Evolutionary conservation across 2,113 vertebrate species (phyloP), one percentile per base, ranked within the genome.

Genomic region (Brachirus orientalis): DNA sequence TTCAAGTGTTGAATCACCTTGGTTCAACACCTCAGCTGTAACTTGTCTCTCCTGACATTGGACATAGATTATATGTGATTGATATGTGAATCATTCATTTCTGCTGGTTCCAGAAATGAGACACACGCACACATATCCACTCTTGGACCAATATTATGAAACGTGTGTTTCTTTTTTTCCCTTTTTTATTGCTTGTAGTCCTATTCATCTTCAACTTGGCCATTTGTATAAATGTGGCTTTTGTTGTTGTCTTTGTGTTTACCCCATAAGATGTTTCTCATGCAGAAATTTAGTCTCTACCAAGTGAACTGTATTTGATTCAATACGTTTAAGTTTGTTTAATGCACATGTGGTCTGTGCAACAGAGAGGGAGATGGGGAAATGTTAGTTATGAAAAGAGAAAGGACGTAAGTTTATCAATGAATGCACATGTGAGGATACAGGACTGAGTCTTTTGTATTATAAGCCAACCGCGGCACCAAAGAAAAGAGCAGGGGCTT

Each of bases 81-180:
- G 28, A 43, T 43, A 43, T 43, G 11, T 43, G n/a, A 58, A 14
- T 13, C 6, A 40, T 35, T 75, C 14, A 83, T 92, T 92, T 91
- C 90, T 93, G 92, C 91, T 88, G 91, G 90, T 88, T 90, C 82
- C 87, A 79, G 91, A 92, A 91, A 88, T 90, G 65, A n/a, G n/a
- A 77, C 47, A 68, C 50, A 18, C 7, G 10, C 54, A 58, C 60
- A 44, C 63, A 57, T 69, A 53, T 58, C 28, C 28, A 67, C 18
- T 46, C 43, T 64, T 63, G 77, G 85, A 90, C 88, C 85, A 90
- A 86, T 50, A 53, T 58, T 72, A 63, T 62, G 46, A 64, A 76
- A 53, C 8, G 8, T 44, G n/a, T n/a, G n/a, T n/a, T n/a, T n/a
- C n/a, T n/a, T n/a, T n/a, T n/a, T n/a, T n/a, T n/a, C n/a, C 54